Evolutionary conservation across 2,113 vertebrate genomes (phyloP).

Genomic region (Clupea harengus): DNA sequence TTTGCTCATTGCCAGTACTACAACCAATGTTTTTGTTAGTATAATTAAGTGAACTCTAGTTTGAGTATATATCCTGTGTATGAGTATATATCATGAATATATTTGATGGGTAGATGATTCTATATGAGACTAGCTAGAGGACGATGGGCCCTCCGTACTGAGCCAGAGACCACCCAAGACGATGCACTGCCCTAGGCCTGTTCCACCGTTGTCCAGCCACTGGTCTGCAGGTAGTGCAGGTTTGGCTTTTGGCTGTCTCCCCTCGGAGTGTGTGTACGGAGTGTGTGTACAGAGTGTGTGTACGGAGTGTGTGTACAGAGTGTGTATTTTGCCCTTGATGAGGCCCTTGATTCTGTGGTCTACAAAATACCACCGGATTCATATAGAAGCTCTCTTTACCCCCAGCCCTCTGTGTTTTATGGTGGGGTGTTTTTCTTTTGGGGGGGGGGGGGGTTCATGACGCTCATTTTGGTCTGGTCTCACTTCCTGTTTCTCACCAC

Average conservation of each 20-base stretch:
- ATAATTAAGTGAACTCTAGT: too few relatives aligned
- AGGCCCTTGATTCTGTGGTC: constrained; percentile 10
- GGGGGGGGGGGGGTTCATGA: neutral
- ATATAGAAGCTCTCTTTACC: neutral
- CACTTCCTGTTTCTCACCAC: neutral
- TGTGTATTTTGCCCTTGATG: constrained; percentile 1
- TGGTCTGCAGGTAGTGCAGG: neutral
- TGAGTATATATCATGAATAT: neutral
- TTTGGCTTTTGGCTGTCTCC: neutral
- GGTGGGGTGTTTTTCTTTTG: neutral
- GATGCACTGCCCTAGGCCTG: neutral
- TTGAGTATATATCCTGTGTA: too few relatives aligned
- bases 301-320: neutral
- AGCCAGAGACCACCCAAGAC: neutral
- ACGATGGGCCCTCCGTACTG: neutral
- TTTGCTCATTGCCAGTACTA: too few relatives aligned
- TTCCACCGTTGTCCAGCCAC: neutral
- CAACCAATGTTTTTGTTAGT: too few relatives aligned
- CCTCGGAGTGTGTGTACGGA: neutral
- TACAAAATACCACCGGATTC: neutral
- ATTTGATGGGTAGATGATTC: neutral
- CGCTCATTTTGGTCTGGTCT: constrained; percentile 16
- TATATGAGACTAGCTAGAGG: neutral
- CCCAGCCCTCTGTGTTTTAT: constrained; percentile 1
- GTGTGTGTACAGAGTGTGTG: neutral